phyloP scores from a whole-genome alignment of 2,797 vertebrate species.

The Psittacula echo region DNA sequence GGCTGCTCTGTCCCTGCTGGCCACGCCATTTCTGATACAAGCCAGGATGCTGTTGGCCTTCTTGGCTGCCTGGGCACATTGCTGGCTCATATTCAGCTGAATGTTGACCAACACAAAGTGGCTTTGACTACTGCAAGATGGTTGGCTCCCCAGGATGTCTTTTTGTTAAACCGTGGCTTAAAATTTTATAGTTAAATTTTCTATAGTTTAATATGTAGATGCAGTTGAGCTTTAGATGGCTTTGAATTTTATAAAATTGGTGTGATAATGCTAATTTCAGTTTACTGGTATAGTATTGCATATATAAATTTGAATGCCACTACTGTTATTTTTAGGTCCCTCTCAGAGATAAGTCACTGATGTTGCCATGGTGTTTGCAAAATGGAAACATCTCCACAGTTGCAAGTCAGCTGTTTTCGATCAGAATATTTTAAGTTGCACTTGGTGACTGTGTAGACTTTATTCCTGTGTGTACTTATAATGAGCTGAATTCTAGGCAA shows the following conservation, averaged over 20 bases:
- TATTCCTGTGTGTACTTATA: not conserved
- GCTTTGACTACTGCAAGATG: not conserved
- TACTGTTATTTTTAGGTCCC: not conserved
- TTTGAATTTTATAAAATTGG: not conserved
- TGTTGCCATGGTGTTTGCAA: not conserved
- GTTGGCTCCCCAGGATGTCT: not conserved
- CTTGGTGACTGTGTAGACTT: not conserved
- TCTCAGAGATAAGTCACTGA: not conserved
- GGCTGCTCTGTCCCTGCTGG: not conserved
- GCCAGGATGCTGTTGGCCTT: not conserved
- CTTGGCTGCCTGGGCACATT: not conserved
- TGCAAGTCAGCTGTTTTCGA: not conserved
- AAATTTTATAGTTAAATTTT: not conserved
- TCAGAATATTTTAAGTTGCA: not conserved
- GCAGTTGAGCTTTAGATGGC: not conserved
- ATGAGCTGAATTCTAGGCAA: not conserved
- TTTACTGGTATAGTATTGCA: not conserved
- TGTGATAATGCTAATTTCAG: not conserved
- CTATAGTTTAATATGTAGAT: not conserved
- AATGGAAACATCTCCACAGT: not conserved
- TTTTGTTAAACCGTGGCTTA: not conserved
- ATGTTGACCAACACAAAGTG: not conserved
- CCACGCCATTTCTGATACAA: not conserved
- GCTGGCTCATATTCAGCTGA: not conserved
- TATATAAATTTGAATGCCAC: not conserved